phyloP scores from a whole-genome alignment of 2,797 vertebrate genomes.

The Margarornis squamiger region DNA sequence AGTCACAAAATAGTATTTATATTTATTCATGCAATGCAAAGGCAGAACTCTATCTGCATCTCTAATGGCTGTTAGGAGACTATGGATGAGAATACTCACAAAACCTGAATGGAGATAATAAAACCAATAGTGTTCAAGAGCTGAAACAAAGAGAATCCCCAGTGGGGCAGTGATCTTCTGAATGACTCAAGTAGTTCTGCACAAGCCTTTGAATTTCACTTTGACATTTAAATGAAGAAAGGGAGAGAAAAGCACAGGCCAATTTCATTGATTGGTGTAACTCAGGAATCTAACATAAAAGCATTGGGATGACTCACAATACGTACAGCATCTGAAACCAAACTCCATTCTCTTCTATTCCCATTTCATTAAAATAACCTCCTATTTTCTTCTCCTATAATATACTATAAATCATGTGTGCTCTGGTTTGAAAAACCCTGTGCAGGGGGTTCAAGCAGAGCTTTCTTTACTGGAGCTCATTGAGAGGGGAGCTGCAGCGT shows the following conservation, averaged over 20 bases:
- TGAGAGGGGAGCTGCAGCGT: background rate
- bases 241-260: slow-evolving; percentile 52
- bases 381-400: slow-evolving; percentile 45
- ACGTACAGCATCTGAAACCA: slow-evolving; percentile 58
- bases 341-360: slow-evolving; percentile 58
- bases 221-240: slow-evolving; percentile 72
- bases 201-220: slow-evolving; percentile 75
- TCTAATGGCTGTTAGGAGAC: slow-evolving; percentile 36
- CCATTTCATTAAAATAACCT: slow-evolving; percentile 69
- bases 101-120: slow-evolving; percentile 59
- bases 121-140: slow-evolving; percentile 64
- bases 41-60: slow-evolving; percentile 46
- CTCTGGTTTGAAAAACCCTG: background rate
- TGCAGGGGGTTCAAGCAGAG: background rate
- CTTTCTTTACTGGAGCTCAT: background rate
- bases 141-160: slow-evolving; percentile 70
- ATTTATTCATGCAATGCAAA: slow-evolving; percentile 58
- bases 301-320: slow-evolving; percentile 65
- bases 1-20: slow-evolving; percentile 42
- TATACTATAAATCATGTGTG: background rate
- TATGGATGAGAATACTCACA: slow-evolving; percentile 33
- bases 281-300: slow-evolving; percentile 71
- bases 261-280: slow-evolving; percentile 71
- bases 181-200: slow-evolving; percentile 65
- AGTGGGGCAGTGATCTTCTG: slow-evolving; percentile 61